A percentile compares a stretch with the other conserved stretches of the same genome.
phyloP scores from a whole-genome alignment of 2,113 vertebrate genomes.

The Gymnarchus niloticus region DNA sequence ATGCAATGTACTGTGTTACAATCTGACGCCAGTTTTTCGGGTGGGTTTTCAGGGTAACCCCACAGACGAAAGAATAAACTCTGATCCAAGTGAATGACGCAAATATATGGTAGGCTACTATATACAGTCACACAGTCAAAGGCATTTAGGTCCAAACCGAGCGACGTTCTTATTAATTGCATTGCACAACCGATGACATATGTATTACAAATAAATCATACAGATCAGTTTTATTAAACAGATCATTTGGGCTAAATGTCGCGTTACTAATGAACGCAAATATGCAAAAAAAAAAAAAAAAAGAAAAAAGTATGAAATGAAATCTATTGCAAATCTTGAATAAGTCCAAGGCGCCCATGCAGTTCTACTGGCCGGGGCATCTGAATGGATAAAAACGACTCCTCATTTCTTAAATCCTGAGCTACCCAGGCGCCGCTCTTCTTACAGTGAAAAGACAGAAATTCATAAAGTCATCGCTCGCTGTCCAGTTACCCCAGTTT shows the following conservation, averaged over 20 bases:
- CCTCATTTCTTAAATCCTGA: not conserved
- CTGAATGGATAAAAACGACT: not conserved
- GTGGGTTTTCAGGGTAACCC: not conserved
- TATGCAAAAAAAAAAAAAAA: too few relatives aligned
- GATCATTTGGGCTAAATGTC: not conserved
- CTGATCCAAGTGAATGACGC: not conserved
- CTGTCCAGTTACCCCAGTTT: conserved; percentile 29
- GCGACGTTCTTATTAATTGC: too few relatives aligned
- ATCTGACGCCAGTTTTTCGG: not conserved
- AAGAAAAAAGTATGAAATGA: not conserved
- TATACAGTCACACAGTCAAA: too few relatives aligned
- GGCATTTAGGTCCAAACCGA: too few relatives aligned
- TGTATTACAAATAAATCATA: not conserved
- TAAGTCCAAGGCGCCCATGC: not conserved
- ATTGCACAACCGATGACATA: too few relatives aligned
- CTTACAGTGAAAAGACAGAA: not conserved
- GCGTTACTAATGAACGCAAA: too few relatives aligned
- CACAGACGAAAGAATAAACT: not conserved
- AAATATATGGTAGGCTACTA: not conserved
- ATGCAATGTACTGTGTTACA: not conserved
- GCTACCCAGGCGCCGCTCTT: not conserved
- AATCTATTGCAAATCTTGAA: not conserved
- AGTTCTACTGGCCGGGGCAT: not conserved
- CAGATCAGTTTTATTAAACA: not conserved
- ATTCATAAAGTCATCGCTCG: conserved; percentile 38